Percentiles rank a stretch among this genome's conserved stretches.
These are phyloP conservation scores for Steatornis caripensis DNA, from an alignment of 2,113 vertebrate species.

Conservation along the genomic window DNA sequence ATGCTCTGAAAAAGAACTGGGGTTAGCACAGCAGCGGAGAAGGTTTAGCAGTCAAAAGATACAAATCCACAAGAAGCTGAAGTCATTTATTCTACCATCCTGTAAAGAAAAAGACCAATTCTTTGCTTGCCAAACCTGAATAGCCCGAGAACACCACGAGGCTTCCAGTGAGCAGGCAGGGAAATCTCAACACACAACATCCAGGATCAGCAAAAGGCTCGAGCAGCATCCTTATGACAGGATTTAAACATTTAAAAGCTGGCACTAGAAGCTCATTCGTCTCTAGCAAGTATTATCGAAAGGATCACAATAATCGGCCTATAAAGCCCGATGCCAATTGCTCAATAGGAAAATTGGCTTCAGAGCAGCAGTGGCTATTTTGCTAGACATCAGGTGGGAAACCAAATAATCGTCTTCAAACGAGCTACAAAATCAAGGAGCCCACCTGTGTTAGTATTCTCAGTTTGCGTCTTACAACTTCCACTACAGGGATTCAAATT, in stretches of 20 bases:
- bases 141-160: not conserved
- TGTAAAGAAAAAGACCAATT: not conserved
- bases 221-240: not conserved
- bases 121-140: not conserved
- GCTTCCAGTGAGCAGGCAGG: not conserved
- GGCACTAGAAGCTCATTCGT: not conserved
- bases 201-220: not conserved
- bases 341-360: conserved; percentile 33
- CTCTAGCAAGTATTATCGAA: not conserved
- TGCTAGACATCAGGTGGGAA: conserved; percentile 32
- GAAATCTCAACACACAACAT: not conserved
- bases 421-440: not conserved
- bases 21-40: not conserved
- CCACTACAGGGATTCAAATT: not conserved
- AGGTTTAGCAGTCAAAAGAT: not conserved
- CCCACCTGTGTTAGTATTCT: not conserved
- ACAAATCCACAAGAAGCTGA: not conserved
- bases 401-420: not conserved
- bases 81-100: not conserved
- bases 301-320: not conserved
- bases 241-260: not conserved
- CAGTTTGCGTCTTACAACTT: not conserved
- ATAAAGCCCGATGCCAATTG: not conserved
- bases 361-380: not conserved
- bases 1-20: not conserved